Percentiles rank a stretch among this genome's conserved stretches.
Evolutionary conservation across 2,797 vertebrate genomes (phyloP).

Genomic region (Syncerus caffer): DNA sequence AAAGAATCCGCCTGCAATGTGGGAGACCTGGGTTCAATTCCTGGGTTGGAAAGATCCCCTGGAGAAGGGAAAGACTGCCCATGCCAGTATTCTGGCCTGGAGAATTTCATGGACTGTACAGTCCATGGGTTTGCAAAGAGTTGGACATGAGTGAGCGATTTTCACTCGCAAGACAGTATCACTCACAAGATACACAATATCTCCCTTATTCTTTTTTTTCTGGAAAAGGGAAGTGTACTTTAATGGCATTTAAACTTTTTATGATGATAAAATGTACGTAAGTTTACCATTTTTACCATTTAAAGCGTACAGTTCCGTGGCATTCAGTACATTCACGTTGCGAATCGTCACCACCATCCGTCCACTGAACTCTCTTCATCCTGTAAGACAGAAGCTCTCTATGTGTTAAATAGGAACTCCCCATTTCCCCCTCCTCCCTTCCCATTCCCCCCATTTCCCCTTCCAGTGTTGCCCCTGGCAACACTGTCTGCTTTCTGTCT

Average conservation of each 20-base stretch:
- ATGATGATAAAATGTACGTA: background rate
- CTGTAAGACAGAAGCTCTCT: background rate
- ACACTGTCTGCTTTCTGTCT: background rate
- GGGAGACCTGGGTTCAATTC: no score
- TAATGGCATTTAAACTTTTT: background rate
- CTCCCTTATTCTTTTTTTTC: background rate
- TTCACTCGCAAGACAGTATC: background rate
- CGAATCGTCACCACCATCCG: background rate
- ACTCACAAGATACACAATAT: background rate
- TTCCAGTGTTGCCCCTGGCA: background rate
- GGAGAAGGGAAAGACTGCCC: background rate
- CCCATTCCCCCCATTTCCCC: no score
- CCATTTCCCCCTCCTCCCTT: background rate
- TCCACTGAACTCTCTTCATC: background rate
- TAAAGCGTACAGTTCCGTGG: background rate
- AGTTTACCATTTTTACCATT: background rate
- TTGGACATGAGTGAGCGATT: background rate
- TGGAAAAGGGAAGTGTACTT: background rate
- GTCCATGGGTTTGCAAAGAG: background rate
- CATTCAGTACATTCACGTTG: background rate
- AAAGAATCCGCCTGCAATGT: no score
- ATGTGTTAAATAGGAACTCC: background rate
- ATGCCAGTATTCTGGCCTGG: background rate
- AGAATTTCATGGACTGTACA: background rate
- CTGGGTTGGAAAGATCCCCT: background rate